Percentiles rank a stretch among this genome's conserved stretches.
Evolutionary conservation across 1,140 invertebrate genomes (phyloP).

Genomic region (Cotesia vestalis): DNA sequence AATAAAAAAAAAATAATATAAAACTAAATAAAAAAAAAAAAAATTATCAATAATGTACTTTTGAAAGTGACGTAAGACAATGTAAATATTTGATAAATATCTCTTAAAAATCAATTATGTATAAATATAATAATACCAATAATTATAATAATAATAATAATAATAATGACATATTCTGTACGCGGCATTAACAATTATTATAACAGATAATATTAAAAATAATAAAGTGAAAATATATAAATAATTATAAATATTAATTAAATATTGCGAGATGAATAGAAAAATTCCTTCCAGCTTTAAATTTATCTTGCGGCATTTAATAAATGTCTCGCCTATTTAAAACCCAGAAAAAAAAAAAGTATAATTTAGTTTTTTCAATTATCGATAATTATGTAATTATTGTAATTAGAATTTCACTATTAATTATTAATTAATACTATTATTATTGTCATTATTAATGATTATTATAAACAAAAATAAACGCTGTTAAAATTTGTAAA

Average conservation of each 20-base stretch:
- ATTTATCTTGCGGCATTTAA: background rate
- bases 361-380: constrained; percentile 36
- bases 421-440: constrained; percentile 37
- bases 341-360: constrained; percentile 17
- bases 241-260: constrained; percentile 2
- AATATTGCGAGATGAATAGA: background rate
- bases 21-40: too few relatives aligned
- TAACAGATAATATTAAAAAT: constrained; percentile 13
- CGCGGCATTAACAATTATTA: constrained; percentile 18
- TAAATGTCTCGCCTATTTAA: constrained; percentile 8
- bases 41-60: too few relatives aligned
- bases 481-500: constrained; percentile 67
- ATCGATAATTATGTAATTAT: constrained; percentile 64
- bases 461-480: constrained; percentile 60
- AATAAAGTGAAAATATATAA: constrained; percentile 25
- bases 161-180: constrained; percentile 10
- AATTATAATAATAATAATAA: background rate
- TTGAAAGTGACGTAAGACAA: too few relatives aligned
- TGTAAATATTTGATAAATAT: too few relatives aligned
- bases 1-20: background rate
- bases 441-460: constrained; percentile 50
- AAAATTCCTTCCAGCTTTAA: constrained; percentile 20
- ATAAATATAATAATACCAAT: constrained; percentile 2
- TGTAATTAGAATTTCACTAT: constrained; percentile 64
- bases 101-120: background rate